Percentiles rank a stretch among this genome's conserved stretches.
Evolutionary conservation across 2,888 invertebrate species (phyloP).

Genomic region (Agonopterix arenella): DNA sequence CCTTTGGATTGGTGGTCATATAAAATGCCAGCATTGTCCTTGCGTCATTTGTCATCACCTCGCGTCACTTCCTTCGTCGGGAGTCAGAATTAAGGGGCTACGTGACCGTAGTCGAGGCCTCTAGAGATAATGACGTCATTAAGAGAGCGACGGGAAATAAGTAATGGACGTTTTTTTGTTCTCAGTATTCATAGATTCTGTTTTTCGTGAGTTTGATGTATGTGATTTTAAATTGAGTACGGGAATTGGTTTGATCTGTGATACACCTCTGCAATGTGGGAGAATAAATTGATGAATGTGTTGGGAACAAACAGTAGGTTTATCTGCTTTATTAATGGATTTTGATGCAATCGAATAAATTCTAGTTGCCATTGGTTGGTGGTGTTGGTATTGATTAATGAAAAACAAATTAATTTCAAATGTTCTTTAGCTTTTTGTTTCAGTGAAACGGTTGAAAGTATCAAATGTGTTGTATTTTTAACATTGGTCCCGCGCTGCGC

Average conservation of each 20-base stretch:
- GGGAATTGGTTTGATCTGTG: conserved; percentile 1
- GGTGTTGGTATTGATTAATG: no score
- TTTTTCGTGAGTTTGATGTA: conserved; percentile 13
- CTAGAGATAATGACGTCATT: conserved; percentile 68
- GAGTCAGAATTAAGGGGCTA: conserved; percentile 47
- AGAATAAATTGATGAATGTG: no score
- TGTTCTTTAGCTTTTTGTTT: no score
- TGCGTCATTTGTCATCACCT: conserved; percentile 46
- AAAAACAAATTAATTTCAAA: no score
- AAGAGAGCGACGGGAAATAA: conserved; percentile 47
- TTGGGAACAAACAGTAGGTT: no score
- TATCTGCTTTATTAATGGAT: no score
- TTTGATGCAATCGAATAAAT: no score
- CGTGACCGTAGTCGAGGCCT: conserved; percentile 44
- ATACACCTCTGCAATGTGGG: no score
- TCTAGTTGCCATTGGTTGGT: no score
- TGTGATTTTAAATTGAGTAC: conserved; percentile 4
- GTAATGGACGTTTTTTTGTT: conserved; percentile 55
- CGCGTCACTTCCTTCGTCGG: conserved; percentile 30
- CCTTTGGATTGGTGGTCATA: conserved; percentile 17
- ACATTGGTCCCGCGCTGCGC: no score
- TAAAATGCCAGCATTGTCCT: conserved; percentile 21
- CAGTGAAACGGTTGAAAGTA: no score
- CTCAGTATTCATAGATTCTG: conserved; percentile 37
- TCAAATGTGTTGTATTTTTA: no score